These are phyloP conservation scores for Upupa epops DNA, from an alignment of 2,113 vertebrate species.

Conservation along the genomic window DNA sequence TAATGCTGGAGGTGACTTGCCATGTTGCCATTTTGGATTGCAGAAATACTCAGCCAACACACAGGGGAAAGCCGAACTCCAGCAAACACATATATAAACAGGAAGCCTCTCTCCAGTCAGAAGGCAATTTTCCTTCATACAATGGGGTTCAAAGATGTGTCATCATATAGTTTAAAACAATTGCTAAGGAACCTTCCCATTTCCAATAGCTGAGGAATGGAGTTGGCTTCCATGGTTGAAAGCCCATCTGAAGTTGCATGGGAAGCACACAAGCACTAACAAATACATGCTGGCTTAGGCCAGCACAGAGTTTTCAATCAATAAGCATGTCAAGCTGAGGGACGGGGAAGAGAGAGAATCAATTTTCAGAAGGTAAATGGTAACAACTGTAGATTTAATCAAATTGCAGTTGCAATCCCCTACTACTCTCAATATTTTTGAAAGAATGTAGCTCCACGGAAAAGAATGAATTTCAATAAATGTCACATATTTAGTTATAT, in stretches of 20 bases:
- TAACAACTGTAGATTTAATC: constrained; percentile 77
- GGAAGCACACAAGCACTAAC: constrained; percentile 35
- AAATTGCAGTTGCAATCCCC: constrained; percentile 76
- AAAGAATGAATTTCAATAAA: constrained; percentile 81
- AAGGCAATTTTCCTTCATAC: constrained; percentile 72
- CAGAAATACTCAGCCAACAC: background rate
- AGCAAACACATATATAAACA: constrained; percentile 74
- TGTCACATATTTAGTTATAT: constrained; percentile 74
- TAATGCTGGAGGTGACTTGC: constrained; percentile 39
- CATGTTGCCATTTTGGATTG: constrained; percentile 57
- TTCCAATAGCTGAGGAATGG: constrained; percentile 34
- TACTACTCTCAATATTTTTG: constrained; percentile 74
- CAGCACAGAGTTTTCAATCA: constrained; percentile 66
- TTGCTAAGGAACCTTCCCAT: constrained; percentile 41
- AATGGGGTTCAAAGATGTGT: constrained; percentile 77
- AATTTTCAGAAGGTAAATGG: constrained; percentile 77
- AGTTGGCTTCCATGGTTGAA: constrained; percentile 5
- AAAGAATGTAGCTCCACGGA: constrained; percentile 69
- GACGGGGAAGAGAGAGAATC: constrained; percentile 51
- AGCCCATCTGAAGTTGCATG: constrained; percentile 56
- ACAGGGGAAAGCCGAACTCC: constrained; percentile 68
- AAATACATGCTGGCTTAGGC: constrained; percentile 39
- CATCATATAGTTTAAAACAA: constrained; percentile 70
- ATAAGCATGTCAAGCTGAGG: constrained; percentile 62
- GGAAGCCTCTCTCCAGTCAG: constrained; percentile 73